phyloP scores from a whole-genome alignment of 2,797 vertebrate genomes.

The Oreortyx pictus region DNA sequence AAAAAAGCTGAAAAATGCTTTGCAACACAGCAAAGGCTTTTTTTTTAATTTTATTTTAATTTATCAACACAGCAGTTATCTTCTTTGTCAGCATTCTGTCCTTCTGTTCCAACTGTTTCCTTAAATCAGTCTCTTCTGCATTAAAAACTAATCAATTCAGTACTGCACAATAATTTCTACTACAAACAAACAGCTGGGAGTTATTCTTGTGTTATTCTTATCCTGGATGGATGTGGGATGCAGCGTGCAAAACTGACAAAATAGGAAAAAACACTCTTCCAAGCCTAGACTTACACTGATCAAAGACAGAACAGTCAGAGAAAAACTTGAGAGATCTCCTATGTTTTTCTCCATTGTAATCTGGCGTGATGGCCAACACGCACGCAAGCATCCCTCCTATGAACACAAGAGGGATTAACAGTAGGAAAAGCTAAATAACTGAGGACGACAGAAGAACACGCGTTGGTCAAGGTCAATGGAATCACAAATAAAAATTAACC shows the following conservation, averaged over 20 bases:
- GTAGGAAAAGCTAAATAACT: not conserved
- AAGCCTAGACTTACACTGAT: not conserved
- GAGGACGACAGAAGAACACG: not conserved
- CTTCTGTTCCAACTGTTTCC: slow-evolving; percentile 15
- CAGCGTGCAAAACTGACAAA: not conserved
- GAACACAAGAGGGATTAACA: not conserved
- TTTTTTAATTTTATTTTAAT: not conserved
- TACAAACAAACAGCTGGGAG: slow-evolving; percentile 26
- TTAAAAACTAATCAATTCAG: slow-evolving; percentile 53
- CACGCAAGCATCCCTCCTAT: not conserved
- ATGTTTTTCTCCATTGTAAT: not conserved
- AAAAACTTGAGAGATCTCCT: not conserved
- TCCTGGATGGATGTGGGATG: not conserved
- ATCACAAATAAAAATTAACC: not conserved
- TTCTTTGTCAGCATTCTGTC: not conserved
- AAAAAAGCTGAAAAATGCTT: not conserved
- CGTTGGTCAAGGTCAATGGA: not conserved
- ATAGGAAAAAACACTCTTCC: not conserved
- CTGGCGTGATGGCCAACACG: not conserved
- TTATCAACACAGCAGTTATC: not conserved
- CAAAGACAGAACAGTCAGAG: not conserved
- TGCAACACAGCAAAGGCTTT: not conserved
- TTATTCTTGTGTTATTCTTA: not conserved
- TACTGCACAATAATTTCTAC: slow-evolving; percentile 2
- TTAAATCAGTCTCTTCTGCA: not conserved